Percentiles rank a stretch among this genome's conserved stretches.
Evolutionary conservation across 2,113 vertebrate genomes (phyloP).

Genomic region (Rattus rattus): DNA sequence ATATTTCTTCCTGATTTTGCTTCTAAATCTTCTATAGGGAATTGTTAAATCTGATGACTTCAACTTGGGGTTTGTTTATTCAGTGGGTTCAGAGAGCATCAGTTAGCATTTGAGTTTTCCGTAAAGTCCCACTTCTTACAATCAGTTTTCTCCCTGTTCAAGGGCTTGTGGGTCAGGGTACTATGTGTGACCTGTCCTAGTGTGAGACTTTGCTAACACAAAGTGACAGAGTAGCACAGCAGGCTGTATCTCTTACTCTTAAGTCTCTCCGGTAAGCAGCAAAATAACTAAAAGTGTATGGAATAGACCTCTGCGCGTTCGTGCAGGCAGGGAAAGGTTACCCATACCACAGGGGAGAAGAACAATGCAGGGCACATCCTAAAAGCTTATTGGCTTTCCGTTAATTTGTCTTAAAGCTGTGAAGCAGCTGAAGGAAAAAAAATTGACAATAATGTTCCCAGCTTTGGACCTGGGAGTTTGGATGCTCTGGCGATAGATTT

Average conservation of each 20-base stretch:
- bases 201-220: neutral
- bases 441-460: conserved; percentile 3
- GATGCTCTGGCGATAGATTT: neutral
- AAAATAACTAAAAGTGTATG: neutral
- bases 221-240: neutral
- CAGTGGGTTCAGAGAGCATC: conserved; percentile 17
- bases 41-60: neutral
- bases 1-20: neutral
- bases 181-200: neutral
- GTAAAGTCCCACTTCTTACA: neutral
- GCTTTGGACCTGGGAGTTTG: neutral
- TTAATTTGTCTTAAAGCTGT: conserved; percentile 36
- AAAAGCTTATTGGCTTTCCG: conserved; percentile 9
- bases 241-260: neutral
- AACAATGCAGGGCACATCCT: neutral
- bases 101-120: conserved; percentile 65
- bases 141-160: neutral
- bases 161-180: neutral
- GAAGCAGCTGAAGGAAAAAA: neutral
- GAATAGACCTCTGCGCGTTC: neutral
- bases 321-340: neutral
- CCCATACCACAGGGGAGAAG: neutral
- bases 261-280: neutral
- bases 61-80: neutral
- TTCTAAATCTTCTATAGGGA: conserved; percentile 19